These are phyloP conservation scores for Sebastes melanostomus DNA, from an alignment of 2,797 vertebrate species.

Conservation along the genomic window DNA sequence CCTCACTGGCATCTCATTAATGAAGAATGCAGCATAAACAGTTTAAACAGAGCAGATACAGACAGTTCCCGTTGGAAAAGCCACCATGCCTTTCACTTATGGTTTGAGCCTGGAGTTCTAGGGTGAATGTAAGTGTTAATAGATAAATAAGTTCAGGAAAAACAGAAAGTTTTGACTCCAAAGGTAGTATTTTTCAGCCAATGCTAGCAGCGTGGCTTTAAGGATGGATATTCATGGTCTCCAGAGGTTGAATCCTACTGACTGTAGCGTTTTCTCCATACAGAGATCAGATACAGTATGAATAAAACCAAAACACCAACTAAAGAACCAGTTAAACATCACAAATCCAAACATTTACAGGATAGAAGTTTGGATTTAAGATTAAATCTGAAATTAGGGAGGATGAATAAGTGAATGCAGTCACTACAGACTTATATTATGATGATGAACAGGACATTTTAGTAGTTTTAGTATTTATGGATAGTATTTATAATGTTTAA, in stretches of 20 bases:
- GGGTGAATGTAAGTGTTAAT: not conserved
- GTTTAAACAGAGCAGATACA: conserved; percentile 14
- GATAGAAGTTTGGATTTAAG: conserved; percentile 3
- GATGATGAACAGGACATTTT: conserved; percentile 28
- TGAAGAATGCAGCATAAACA: conserved; percentile 51
- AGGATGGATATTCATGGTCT: not conserved
- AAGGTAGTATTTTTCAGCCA: not conserved
- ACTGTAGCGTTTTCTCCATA: not conserved
- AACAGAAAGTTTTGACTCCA: not conserved
- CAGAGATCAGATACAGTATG: not conserved
- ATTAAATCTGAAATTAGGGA: conserved; percentile 16
- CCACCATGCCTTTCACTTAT: too few species aligned
- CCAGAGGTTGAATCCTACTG: not conserved
- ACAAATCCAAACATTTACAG: conserved; percentile 1
- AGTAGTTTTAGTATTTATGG: not conserved
- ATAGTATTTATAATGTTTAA: not conserved
- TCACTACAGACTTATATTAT: conserved; percentile 4
- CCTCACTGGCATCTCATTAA: conserved; percentile 72
- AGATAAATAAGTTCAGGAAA: not conserved
- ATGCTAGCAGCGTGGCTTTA: too few species aligned
- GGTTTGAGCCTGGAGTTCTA: not conserved
- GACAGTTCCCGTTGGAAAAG: not conserved
- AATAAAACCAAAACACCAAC: not conserved
- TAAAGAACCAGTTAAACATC: conserved; percentile 5
- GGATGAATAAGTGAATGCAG: not conserved